Evolutionary conservation across 2,113 vertebrate species (phyloP), one percentile per base, ranked within the genome.

Genomic region (Rhinopomastus cyanomelas): DNA sequence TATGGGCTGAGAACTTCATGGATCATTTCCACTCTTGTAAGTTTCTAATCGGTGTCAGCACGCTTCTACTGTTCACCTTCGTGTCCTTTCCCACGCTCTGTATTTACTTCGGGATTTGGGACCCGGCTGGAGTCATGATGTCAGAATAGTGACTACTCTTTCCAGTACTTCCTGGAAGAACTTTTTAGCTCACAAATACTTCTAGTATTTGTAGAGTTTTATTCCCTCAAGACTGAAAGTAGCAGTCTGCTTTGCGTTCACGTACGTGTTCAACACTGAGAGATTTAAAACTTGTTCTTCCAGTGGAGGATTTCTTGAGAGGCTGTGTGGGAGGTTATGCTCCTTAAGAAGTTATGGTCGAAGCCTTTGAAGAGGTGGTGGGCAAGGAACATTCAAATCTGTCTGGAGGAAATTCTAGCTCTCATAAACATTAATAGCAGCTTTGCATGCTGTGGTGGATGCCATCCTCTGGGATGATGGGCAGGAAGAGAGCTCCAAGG

Each of bases 401-500:
- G 36, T 1, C 57, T 64, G 44, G 37, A 59, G 42, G 75, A 81
- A 77, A 27, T 36, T 3, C 57, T 62, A 75, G 36, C 25, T 75
- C 25, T 86, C 1, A 0, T 55, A 30, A 81, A 49, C 25, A 46
- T 39, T 53, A 36, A 11, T 15, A 37, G 68, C 27, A 49, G 10
- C 53, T 68, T 84, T 14, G 20, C 20, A 30, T 34, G 16, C 27
- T 61, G 0, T 51, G 68, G 64, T 52, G 39, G 61, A 15, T 78
- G 17, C 46, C n/a, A 16, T 3, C 16, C 10, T 48, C 6, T 12
- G 52, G 37, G 23, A 23, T 0, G 0, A 2, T 0, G 3, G 29
- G 16, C 34, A 39, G 26, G 56, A 55, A 32, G 29, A 86, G 21
- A 62, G 11, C 32, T 69, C 52, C 13, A 23, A 11, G 39, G 5